These are phyloP conservation scores for Taeniopygia guttata DNA, from an alignment of 2,797 vertebrate species.

Conservation along the genomic window DNA sequence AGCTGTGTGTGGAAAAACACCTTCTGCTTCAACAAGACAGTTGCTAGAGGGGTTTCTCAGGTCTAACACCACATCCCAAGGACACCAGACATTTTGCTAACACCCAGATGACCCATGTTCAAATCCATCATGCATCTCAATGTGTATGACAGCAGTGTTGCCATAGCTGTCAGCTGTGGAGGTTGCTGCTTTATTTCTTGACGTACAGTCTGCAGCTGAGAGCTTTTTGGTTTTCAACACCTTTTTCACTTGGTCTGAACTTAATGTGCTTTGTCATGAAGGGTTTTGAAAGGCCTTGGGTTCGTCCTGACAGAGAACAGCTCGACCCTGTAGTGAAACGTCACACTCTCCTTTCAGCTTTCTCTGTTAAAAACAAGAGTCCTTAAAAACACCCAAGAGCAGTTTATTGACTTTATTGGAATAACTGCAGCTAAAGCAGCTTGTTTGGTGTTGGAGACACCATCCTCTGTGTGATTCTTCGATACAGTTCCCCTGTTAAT, in stretches of 20 bases:
- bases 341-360: background rate
- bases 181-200: background rate
- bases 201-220: background rate
- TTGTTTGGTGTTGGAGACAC: background rate
- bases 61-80: background rate
- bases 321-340: background rate
- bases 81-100: background rate
- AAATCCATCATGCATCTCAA: background rate
- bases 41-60: background rate
- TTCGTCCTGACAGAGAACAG: background rate
- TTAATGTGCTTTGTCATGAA: background rate
- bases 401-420: background rate
- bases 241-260: background rate
- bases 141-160: fast-evolving
- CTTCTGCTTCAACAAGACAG: background rate
- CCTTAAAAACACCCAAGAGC: background rate
- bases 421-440: background rate
- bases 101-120: background rate
- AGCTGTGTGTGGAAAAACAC: background rate
- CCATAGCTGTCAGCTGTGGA: background rate
- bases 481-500: background rate
- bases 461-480: background rate
- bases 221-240: background rate
- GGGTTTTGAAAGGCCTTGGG: background rate
- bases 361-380: background rate